Conservation (phyloP, 2,113 vertebrate genomes). For the Neopipo cinnamomea region DNA sequence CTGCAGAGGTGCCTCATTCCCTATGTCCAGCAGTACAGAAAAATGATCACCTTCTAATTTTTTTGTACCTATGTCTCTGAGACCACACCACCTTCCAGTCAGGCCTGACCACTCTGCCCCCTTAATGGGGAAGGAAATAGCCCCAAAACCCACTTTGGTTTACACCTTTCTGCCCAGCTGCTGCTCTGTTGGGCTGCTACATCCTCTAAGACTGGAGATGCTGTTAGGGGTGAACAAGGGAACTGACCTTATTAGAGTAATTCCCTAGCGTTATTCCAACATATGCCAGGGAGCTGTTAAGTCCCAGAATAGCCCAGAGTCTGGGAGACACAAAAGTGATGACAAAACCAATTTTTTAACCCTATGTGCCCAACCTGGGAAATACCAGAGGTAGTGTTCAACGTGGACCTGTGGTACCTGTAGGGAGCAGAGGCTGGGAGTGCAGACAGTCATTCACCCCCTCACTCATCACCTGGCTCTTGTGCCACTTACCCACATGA, state of each 20-base stretch:
- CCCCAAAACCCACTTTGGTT: background rate
- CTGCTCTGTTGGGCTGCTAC: background rate
- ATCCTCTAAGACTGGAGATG: background rate
- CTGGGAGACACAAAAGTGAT: background rate
- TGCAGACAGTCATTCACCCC: accelerated
- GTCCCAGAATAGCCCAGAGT: background rate
- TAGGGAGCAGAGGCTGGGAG: background rate
- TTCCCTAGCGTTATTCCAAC: background rate
- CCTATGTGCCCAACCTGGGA: background rate
- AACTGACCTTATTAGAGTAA: slow-evolving; percentile 15
- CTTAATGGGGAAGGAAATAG: background rate
- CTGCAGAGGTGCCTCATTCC: background rate
- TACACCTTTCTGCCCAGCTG: background rate
- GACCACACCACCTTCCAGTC: background rate
- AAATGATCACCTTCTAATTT: background rate
- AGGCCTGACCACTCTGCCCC: background rate
- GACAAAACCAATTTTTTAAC: background rate
- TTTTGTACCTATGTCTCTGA: background rate
- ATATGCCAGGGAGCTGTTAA: background rate
- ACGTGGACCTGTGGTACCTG: accelerated
- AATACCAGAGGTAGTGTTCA: background rate
- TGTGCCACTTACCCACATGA: background rate
- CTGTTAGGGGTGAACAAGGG: background rate
- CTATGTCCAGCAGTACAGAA: background rate
- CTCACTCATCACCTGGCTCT: background rate